Evolutionary conservation across 2,797 vertebrate species (phyloP), one percentile per base, ranked within the genome.

Genomic region (Kryptopterus vitreolus): DNA sequence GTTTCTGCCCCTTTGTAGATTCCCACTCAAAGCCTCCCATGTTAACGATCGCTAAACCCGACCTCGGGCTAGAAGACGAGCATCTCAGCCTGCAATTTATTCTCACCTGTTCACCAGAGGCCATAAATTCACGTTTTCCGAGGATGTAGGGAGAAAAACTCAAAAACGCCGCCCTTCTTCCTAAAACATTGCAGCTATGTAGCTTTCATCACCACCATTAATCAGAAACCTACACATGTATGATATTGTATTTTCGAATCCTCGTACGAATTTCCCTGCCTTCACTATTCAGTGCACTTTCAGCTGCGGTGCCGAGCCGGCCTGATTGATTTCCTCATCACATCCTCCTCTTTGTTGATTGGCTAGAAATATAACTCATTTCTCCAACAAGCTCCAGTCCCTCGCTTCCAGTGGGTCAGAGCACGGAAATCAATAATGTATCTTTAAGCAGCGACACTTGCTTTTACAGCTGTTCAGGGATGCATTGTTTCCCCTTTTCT

Each of bases 11-110:
- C 55, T 71, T 20, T 53, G 69, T 71, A 74, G 79, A 55, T 52
- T 74, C 69, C 50, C 58, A 66, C 70, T 70, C 29, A 69, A 76
- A 53, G 16, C 63, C n/a, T 53, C 66, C 38, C 4, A 38, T 24
- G 59, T 35, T 73, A 76, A 70, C 53, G 80, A 71, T 43, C n/a
- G 29, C 46, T 70, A 58, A 70, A 33, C 79, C 79, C 31, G 61
- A 52, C 52, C 53, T 68, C 12, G 13, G 35, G 26, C n/a, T 29
- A 33, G 57, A 31, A 73, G 77, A 72, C 52, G 57, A 62, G 62
- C n/a, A 26, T 43, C 24, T 58, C 53, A 43, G 18, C 24, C 50
- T n/a, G 50, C 38, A 35, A 35, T 53, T 71, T 74, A 43, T 57
- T 55, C 33, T 74, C 48, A 57, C 78, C 35, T 77, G 29, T 71